Conservation (phyloP, 1,140 invertebrate genomes). For the Aphelenchoides besseyi region DNA sequence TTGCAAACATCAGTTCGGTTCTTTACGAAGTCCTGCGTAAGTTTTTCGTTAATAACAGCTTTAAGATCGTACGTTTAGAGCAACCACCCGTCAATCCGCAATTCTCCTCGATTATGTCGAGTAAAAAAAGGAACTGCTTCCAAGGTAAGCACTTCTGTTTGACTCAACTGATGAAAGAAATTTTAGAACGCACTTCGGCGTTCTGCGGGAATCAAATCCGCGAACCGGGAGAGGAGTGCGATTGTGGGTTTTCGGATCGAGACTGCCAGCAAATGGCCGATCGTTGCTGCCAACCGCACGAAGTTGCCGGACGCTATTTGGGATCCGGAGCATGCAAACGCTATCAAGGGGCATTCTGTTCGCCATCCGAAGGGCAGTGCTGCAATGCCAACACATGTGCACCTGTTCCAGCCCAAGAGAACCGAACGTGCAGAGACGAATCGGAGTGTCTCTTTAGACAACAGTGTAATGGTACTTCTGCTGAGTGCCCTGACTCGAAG, state of each 20-base stretch:
- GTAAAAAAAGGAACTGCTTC: constrained; percentile 93
- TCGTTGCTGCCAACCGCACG: constrained; percentile 82
- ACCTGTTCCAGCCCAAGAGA: constrained; percentile 70
- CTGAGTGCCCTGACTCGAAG: constrained; percentile 74
- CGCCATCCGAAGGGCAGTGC: constrained; percentile 92
- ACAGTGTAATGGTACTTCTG: constrained; percentile 70
- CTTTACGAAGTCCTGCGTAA: constrained; percentile 70
- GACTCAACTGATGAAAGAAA: neutral
- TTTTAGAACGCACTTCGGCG: constrained; percentile 75
- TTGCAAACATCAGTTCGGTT: constrained; percentile 89
- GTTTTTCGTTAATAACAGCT: constrained; percentile 40
- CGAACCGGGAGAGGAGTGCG: constrained; percentile 90
- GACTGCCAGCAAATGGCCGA: constrained; percentile 76
- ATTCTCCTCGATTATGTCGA: constrained; percentile 54
- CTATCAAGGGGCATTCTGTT: constrained; percentile 76
- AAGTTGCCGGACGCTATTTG: constrained; percentile 29
- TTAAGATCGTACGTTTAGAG: too few relatives aligned
- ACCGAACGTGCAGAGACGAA: constrained; percentile 57
- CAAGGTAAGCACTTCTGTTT: constrained; percentile 55
- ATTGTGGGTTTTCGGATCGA: constrained; percentile 89
- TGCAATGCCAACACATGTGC: constrained; percentile 76
- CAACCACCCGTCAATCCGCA: too few relatives aligned
- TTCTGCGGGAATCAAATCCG: constrained; percentile 99
- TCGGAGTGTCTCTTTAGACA: constrained; percentile 52
- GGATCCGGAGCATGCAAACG: constrained; percentile 74